A percentile compares a stretch with the other conserved stretches of the same genome.
Conservation (phyloP, 2,113 vertebrate genomes). For the Piprites chloris region DNA sequence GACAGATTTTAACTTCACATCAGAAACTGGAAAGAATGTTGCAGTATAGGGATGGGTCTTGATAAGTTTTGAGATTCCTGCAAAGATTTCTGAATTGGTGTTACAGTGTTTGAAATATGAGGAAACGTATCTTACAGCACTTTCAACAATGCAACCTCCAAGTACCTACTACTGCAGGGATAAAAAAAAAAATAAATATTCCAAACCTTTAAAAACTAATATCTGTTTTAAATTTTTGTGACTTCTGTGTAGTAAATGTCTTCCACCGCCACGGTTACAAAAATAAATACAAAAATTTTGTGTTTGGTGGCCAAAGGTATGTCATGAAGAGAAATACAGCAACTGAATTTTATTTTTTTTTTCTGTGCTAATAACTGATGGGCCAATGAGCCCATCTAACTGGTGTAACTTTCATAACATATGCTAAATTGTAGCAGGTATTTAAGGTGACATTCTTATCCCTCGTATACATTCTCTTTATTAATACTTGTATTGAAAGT, state of each 20-base stretch:
- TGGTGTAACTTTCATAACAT: neutral
- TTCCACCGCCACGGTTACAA: neutral
- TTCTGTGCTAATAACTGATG: neutral
- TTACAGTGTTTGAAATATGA: neutral
- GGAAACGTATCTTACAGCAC: neutral
- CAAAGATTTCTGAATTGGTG: neutral
- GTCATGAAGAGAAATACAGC: neutral
- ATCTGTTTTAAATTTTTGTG: neutral
- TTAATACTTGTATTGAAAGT: neutral
- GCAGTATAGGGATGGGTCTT: accelerated
- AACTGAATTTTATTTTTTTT: neutral
- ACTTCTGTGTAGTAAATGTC: neutral
- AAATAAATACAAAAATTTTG: neutral
- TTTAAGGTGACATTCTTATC: neutral
- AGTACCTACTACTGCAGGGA: neutral
- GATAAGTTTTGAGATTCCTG: neutral
- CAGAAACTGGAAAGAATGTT: neutral
- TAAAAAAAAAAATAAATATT: neutral
- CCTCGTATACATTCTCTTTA: neutral
- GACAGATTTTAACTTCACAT: neutral
- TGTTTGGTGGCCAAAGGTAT: neutral
- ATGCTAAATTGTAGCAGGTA: neutral
- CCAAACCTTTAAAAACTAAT: neutral
- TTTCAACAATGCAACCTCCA: neutral
- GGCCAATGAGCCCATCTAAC: neutral